Evolutionary conservation across 2,888 invertebrate species (phyloP).

Genomic region (Chironomus riparius): DNA sequence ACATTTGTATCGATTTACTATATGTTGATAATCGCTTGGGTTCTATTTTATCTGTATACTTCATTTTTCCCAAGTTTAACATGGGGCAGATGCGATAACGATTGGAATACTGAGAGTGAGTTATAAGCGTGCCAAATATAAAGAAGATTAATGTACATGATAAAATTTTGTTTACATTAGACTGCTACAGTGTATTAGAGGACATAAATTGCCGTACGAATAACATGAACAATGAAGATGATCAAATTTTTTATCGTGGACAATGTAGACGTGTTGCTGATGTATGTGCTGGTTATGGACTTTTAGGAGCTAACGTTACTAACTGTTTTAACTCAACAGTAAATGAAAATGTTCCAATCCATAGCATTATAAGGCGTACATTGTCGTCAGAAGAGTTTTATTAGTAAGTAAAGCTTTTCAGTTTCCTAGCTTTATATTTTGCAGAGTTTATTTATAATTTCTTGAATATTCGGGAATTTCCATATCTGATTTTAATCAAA

Average conservation of each 20-base stretch:
- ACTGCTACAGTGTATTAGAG: conserved; percentile 56
- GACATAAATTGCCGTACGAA: conserved; percentile 46
- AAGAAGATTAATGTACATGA: conserved; percentile 17
- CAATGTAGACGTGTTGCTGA: conserved; percentile 45
- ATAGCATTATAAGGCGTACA: conserved; percentile 46
- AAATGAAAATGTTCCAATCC: conserved; percentile 42
- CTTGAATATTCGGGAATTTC: too few relatives aligned
- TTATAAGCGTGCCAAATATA: conserved; percentile 21
- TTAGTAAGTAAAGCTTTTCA: conserved; percentile 45
- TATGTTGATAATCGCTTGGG: conserved; percentile 72
- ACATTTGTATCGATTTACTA: conserved; percentile 66
- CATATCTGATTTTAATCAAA: neutral
- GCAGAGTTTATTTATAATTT: too few relatives aligned
- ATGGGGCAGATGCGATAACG: conserved; percentile 60
- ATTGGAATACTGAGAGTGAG: conserved; percentile 53
- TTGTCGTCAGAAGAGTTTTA: conserved; percentile 60
- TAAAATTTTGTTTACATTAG: conserved; percentile 37
- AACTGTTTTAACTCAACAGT: conserved; percentile 43
- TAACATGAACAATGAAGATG: conserved; percentile 37
- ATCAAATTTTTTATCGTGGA: conserved; percentile 47
- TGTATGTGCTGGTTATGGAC: conserved; percentile 45
- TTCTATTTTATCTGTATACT: conserved; percentile 62
- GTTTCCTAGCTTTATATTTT: too few relatives aligned
- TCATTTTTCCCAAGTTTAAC: conserved; percentile 54
- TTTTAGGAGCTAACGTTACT: conserved; percentile 41